phyloP scores from a whole-genome alignment of 1,140 invertebrate species.

The Acromyrmex heyeri region DNA sequence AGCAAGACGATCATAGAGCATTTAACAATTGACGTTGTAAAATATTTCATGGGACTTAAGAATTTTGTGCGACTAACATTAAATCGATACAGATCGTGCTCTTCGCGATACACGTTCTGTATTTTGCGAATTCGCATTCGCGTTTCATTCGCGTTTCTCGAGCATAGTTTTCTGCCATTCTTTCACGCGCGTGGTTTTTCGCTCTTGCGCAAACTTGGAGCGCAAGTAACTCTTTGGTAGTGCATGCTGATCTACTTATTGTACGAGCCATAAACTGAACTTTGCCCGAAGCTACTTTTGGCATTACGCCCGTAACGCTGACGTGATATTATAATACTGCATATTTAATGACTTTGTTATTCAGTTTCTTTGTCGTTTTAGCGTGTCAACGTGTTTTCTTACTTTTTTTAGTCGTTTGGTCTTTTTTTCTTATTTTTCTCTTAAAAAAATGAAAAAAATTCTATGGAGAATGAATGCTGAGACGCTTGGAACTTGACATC shows the following conservation, averaged over 20 bases:
- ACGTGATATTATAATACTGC: conserved; percentile 53
- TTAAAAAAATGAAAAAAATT: neutral
- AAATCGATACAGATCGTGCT: neutral
- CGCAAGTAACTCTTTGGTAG: conserved; percentile 22
- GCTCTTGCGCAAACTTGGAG: neutral
- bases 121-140: neutral
- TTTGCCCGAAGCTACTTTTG: conserved; percentile 41
- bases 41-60: conserved; percentile 56
- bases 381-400: neutral
- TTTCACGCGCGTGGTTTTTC: neutral
- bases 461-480: neutral
- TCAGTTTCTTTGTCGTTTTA: conserved; percentile 21
- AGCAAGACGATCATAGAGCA: neutral
- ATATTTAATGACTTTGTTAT: conserved; percentile 53
- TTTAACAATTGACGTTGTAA: conserved; percentile 38
- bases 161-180: neutral
- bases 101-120: neutral
- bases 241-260: conserved; percentile 40
- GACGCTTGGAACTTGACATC: neutral
- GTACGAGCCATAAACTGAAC: conserved; percentile 36
- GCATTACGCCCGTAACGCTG: conserved; percentile 21
- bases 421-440: conserved; percentile 15
- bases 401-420: neutral
- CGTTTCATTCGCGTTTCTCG: neutral
- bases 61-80: conserved; percentile 1